Evolutionary conservation across 2,797 vertebrate genomes (phyloP).

Genomic region (Taeniopygia guttata): DNA sequence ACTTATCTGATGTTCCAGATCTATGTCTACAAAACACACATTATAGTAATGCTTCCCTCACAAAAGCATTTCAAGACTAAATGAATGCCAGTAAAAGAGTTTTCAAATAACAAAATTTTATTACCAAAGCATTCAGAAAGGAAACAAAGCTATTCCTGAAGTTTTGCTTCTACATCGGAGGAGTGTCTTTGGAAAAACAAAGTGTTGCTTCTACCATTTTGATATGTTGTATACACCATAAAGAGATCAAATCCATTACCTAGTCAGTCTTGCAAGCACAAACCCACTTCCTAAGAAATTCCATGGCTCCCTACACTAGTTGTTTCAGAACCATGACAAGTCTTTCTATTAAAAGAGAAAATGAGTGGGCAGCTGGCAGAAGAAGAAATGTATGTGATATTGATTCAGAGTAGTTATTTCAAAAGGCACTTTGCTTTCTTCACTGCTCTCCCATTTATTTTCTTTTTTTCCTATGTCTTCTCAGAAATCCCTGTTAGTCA

Average conservation of each 20-base stretch:
- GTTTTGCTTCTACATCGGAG: neutral
- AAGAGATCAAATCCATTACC: neutral
- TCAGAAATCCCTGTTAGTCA: neutral
- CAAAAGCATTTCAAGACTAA: neutral
- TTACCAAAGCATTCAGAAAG: neutral
- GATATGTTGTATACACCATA: neutral
- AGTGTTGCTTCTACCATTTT: neutral
- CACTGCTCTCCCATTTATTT: neutral
- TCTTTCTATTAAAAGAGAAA: conserved; percentile 51
- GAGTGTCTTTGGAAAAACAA: neutral
- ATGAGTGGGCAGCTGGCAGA: conserved; percentile 43
- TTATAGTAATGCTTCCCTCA: neutral
- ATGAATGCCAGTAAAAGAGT: neutral
- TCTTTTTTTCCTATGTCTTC: neutral
- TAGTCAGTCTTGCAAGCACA: neutral
- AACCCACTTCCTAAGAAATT: neutral
- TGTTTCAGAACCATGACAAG: conserved; percentile 9
- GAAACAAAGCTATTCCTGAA: neutral
- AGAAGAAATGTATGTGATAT: conserved; percentile 23
- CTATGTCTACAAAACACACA: neutral
- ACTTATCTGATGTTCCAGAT: neutral
- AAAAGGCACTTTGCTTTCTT: neutral
- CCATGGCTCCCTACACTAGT: neutral
- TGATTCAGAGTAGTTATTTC: conserved; percentile 47
- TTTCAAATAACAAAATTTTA: neutral